phyloP scores from a whole-genome alignment of 2,113 vertebrate species.

The Piprites chloris region DNA sequence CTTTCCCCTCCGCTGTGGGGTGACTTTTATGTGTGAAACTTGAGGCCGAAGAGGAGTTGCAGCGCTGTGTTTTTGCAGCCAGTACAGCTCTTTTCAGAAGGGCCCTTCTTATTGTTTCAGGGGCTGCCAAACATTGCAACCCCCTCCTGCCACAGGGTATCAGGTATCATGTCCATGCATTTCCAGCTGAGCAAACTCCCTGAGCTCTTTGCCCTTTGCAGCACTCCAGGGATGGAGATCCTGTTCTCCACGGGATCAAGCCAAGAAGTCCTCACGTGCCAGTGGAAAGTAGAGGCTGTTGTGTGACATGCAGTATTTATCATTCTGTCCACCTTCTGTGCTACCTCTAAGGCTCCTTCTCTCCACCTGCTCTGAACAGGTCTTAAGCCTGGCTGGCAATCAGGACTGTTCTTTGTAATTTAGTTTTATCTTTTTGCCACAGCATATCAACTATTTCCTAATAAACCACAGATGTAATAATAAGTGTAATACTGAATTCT shows the following conservation, averaged over 20 bases:
- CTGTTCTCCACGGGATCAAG: background rate
- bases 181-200: background rate
- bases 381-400: background rate
- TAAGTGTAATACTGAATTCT: background rate
- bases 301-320: background rate
- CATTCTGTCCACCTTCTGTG: background rate
- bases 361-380: background rate
- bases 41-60: background rate
- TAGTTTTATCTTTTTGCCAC: background rate
- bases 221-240: background rate
- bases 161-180: rapidly evolving
- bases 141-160: background rate
- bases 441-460: background rate
- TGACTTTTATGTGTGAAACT: background rate
- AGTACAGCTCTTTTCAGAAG: background rate
- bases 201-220: background rate
- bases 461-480: background rate
- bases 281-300: background rate
- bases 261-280: background rate
- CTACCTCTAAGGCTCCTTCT: background rate
- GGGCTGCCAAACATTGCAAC: background rate
- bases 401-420: background rate
- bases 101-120: background rate
- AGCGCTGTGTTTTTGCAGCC: background rate
- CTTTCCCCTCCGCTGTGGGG: background rate